These are phyloP conservation scores for Aphodius granarius DNA, from an alignment of 2,888 invertebrate genomes.

Conservation along the genomic window DNA sequence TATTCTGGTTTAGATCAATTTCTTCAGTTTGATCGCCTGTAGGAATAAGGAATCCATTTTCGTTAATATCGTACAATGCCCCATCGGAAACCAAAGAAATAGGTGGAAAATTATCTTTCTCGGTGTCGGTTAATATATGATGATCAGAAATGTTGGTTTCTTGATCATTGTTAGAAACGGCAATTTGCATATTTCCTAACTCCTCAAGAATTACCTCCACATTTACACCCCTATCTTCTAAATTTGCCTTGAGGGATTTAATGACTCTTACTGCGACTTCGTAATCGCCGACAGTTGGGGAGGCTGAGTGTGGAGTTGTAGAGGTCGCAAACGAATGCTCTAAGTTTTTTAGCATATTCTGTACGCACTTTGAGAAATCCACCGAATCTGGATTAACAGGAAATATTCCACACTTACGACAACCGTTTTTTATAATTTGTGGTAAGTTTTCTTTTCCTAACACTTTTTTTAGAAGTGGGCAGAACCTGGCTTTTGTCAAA, in stretches of 20 bases:
- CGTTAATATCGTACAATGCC: too few relatives aligned
- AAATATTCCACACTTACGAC: slow-evolving; percentile 7
- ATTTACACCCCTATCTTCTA: neutral
- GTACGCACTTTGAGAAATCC: slow-evolving; percentile 25
- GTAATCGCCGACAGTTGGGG: neutral
- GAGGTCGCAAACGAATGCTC: too few relatives aligned
- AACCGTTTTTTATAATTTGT: too few relatives aligned
- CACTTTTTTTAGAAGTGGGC: neutral
- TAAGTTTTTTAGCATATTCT: slow-evolving; percentile 20
- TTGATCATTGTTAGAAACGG: too few relatives aligned
- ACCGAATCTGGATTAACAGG: slow-evolving; percentile 20
- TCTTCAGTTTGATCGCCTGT: too few relatives aligned
- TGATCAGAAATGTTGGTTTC: too few relatives aligned
- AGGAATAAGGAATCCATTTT: too few relatives aligned
- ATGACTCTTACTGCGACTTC: neutral
- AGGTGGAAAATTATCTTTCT: too few relatives aligned
- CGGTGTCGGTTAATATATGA: too few relatives aligned
- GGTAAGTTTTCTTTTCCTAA: too few relatives aligned
- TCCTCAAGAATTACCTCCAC: neutral
- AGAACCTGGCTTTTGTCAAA: neutral
- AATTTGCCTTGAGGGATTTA: neutral
- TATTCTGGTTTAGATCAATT: too few relatives aligned
- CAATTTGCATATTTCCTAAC: neutral
- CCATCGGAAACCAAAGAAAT: too few relatives aligned
- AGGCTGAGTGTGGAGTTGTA: neutral